Percentiles rank a stretch among this genome's conserved stretches.
phyloP scores from a whole-genome alignment of 2,888 invertebrate genomes.

The Temnothorax rugatulus region DNA sequence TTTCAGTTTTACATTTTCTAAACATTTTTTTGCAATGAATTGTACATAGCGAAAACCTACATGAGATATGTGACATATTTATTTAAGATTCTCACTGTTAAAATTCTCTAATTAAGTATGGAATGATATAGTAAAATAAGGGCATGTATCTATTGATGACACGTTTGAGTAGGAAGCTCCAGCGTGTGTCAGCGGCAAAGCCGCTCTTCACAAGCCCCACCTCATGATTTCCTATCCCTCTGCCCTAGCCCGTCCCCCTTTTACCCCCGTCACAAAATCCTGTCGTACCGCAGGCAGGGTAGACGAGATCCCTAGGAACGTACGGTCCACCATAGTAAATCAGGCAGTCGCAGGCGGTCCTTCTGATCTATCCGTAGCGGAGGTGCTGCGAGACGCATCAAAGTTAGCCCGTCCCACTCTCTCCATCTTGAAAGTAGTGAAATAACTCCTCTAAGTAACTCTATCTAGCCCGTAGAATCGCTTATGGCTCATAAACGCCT shows the following conservation, averaged over 20 bases:
- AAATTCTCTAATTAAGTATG: conserved; percentile 27
- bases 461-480: conserved; percentile 83
- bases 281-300: conserved; percentile 74
- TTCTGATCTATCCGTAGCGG: conserved; percentile 83
- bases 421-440: conserved; percentile 80
- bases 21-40: neutral
- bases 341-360: conserved; percentile 85
- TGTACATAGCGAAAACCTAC: neutral
- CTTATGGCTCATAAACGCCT: conserved; percentile 86
- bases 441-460: conserved; percentile 83
- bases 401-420: conserved; percentile 72
- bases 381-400: conserved; percentile 76
- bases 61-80: neutral
- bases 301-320: conserved; percentile 75
- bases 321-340: conserved; percentile 84
- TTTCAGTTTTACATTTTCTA: neutral
- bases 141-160: conserved; percentile 46
- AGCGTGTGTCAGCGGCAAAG: neutral
- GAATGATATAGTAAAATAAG: conserved; percentile 5
- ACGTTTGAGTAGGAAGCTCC: conserved; percentile 32
- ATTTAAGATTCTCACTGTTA: conserved; percentile 34
- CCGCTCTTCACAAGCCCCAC: conserved; percentile 81
- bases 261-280: conserved; percentile 79
- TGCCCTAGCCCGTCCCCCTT: conserved; percentile 77
- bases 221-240: conserved; percentile 79